These are phyloP conservation scores for Unio delphinus DNA, from an alignment of 2,888 invertebrate genomes.

Conservation along the genomic window DNA sequence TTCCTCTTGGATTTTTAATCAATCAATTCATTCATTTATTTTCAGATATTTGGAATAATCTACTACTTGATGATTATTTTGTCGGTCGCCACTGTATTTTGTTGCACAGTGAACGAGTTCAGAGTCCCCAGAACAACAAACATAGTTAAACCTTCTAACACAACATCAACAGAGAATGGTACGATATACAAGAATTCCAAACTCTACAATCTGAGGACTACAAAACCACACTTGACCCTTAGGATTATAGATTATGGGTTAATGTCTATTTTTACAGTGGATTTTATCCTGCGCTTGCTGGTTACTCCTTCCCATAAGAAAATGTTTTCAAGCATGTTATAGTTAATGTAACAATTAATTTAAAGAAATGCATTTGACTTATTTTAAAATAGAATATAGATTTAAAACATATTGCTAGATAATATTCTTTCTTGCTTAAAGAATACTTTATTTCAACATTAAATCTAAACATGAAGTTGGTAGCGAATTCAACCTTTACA, in stretches of 20 bases:
- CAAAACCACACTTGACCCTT: conserved; percentile 37
- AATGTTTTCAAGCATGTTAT: conserved; percentile 24
- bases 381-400: too few species aligned
- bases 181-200: conserved; percentile 22
- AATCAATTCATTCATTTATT: conserved; percentile 3
- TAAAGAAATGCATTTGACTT: too few species aligned
- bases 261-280: conserved; percentile 42
- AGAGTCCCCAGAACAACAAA: conserved; percentile 31
- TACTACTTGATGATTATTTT: conserved; percentile 47
- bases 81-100: conserved; percentile 43
- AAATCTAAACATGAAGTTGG: too few species aligned
- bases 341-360: too few species aligned
- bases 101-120: conserved; percentile 43
- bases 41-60: conserved; percentile 52
- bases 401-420: too few species aligned
- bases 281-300: conserved; percentile 39
- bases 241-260: conserved; percentile 35
- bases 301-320: conserved; percentile 32
- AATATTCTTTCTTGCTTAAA: too few species aligned
- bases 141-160: conserved; percentile 21
- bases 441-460: too few species aligned
- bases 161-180: conserved; percentile 5
- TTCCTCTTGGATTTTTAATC: too few species aligned
- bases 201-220: conserved; percentile 26
- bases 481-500: too few species aligned